Evolutionary conservation across 92 coral and sea anemone species (phyloP).

Genomic region (Plumapathes pennacea): DNA sequence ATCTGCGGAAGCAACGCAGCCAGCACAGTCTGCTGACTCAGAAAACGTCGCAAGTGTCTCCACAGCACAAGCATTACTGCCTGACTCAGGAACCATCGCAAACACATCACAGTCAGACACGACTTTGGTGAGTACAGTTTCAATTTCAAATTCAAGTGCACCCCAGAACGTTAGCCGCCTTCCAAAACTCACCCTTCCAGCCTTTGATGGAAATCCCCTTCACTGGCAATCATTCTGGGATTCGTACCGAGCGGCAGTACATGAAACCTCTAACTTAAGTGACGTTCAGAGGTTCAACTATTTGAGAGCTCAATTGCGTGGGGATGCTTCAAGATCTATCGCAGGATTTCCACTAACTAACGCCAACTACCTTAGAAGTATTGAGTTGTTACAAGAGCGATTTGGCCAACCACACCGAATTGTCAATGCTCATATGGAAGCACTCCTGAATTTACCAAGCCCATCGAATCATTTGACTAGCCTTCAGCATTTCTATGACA

Average conservation of each 20-base stretch:
- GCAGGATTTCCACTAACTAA: slow-evolving; percentile 46
- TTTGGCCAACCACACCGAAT: slow-evolving; percentile 15
- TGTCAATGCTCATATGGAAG: slow-evolving; percentile 10
- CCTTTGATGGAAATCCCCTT: slow-evolving; percentile 20
- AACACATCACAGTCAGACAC: no score
- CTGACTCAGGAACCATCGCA: no score
- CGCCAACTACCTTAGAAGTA: slow-evolving; percentile 18
- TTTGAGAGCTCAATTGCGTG: slow-evolving; percentile 21
- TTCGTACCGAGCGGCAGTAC: slow-evolving; percentile 27
- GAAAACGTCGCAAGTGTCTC: no score
- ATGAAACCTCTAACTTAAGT: slow-evolving; percentile 5
- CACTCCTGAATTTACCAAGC: slow-evolving; percentile 5
- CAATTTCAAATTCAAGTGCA: no score
- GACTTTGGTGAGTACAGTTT: no score
- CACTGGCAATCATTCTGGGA: slow-evolving; percentile 23
- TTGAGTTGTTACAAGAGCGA: slow-evolving; percentile 14
- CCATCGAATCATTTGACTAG: slow-evolving; percentile 7
- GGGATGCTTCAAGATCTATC: slow-evolving; percentile 25
- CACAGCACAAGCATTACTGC: no score
- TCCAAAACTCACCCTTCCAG: slow-evolving; percentile 12
- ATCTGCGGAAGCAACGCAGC: no score
- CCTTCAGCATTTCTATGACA: slow-evolving; percentile 22
- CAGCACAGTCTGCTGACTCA: no score
- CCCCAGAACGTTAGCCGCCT: no score
- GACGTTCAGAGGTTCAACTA: slow-evolving; percentile 29